A percentile compares a stretch with the other conserved stretches of the same genome.
Conservation (phyloP, 2,888 invertebrate species). For the Volucella bombylans region DNA sequence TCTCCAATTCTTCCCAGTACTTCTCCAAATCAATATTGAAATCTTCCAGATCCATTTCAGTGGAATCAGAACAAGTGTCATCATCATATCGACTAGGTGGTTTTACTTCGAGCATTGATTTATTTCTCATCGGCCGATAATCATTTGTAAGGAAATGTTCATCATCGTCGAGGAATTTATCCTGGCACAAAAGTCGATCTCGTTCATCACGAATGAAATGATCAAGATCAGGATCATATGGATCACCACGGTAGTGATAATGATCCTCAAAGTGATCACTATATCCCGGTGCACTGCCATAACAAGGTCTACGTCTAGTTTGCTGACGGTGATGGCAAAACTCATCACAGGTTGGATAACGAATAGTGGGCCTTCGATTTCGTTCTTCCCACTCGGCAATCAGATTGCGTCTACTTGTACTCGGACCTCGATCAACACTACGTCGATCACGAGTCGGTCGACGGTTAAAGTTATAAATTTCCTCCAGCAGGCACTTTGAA, state of each 20-base stretch:
- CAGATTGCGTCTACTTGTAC: constrained; percentile 79
- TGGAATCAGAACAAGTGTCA: constrained; percentile 82
- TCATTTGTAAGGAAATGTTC: constrained; percentile 79
- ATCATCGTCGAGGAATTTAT: constrained; percentile 82
- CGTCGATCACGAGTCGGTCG: constrained; percentile 55
- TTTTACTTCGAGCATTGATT: constrained; percentile 81
- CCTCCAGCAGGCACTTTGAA: constrained; percentile 80
- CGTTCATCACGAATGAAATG: constrained; percentile 81
- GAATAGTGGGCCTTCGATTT: constrained; percentile 55
- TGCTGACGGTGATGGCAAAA: constrained; percentile 81
- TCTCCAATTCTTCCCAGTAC: constrained; percentile 82
- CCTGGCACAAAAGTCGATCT: constrained; percentile 80
- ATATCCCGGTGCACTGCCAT: constrained; percentile 75
- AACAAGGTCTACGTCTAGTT: constrained; percentile 74
- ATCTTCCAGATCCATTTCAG: constrained; percentile 82
- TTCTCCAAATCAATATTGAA: constrained; percentile 82
- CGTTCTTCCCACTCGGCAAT: constrained; percentile 80
- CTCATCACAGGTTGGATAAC: constrained; percentile 77
- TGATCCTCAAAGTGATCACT: constrained; percentile 81
- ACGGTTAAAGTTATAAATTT: constrained; percentile 79
- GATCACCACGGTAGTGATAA: constrained; percentile 78
- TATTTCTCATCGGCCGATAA: constrained; percentile 79
- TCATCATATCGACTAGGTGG: constrained; percentile 81
- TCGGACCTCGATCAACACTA: constrained; percentile 65
- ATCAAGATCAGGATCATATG: constrained; percentile 80